Percentiles rank a stretch among this genome's conserved stretches.
These are phyloP conservation scores for Orchestia grillus DNA, from an alignment of 1,140 invertebrate genomes.

Conservation along the genomic window DNA sequence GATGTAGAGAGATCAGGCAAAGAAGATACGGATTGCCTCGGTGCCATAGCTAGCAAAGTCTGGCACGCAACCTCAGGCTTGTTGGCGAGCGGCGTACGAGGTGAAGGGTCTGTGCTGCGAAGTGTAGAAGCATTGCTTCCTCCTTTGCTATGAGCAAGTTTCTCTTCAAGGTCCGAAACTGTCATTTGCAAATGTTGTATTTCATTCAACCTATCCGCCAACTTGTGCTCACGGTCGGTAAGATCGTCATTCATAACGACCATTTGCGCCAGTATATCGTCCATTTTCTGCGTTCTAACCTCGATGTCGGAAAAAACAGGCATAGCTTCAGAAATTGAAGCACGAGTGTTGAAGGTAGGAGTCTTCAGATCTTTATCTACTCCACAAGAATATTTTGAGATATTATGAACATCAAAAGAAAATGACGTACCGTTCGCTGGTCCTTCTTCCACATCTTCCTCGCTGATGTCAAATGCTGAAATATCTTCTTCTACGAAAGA, in stretches of 20 bases:
- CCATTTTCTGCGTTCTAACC: background rate
- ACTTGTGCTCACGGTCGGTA: background rate
- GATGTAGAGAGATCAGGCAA: slow-evolving; percentile 37
- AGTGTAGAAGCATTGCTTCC: background rate
- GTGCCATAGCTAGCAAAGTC: slow-evolving; percentile 42
- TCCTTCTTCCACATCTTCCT: background rate
- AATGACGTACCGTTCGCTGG: background rate
- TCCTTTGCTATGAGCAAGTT: background rate
- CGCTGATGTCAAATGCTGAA: background rate
- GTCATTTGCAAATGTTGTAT: background rate
- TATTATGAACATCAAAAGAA: slow-evolving; percentile 56
- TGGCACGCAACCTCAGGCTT: slow-evolving; percentile 17
- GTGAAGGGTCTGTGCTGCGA: background rate
- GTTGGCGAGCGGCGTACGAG: background rate
- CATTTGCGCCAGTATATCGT: slow-evolving; percentile 21
- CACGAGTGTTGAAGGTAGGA: background rate
- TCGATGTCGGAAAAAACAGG: background rate
- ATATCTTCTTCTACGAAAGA: slow-evolving; percentile 64
- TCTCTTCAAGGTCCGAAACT: background rate
- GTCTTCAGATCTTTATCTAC: background rate
- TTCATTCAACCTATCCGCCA: background rate
- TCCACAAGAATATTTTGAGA: background rate
- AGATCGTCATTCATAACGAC: background rate
- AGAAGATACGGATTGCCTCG: slow-evolving; percentile 21
- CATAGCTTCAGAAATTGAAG: background rate